Evolutionary conservation across 2,113 vertebrate genomes (phyloP).

Genomic region (Equus quagga): DNA sequence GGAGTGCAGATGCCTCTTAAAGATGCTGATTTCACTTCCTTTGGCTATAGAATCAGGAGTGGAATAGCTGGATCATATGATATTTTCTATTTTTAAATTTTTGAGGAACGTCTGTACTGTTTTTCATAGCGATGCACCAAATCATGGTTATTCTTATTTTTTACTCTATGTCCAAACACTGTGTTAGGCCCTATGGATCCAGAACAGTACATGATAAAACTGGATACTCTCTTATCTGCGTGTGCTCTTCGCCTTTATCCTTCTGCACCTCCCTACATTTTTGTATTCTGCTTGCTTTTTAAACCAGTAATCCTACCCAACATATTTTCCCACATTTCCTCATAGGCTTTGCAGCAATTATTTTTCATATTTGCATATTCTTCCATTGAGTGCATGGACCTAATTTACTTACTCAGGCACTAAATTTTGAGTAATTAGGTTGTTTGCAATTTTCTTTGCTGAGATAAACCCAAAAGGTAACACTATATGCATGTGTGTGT

Average conservation of each 20-base stretch:
- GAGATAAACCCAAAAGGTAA: conserved; percentile 59
- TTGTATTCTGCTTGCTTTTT: conserved; percentile 36
- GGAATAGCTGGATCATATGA: not conserved
- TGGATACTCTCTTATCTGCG: not conserved
- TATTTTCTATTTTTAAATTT: not conserved
- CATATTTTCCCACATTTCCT: conserved; percentile 38
- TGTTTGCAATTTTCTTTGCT: conserved; percentile 61
- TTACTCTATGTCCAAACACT: not conserved
- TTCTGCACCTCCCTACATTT: not conserved
- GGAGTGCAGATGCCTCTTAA: not conserved
- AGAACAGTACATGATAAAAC: not conserved
- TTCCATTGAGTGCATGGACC: conserved; percentile 28
- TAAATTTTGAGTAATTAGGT: conserved; percentile 68
- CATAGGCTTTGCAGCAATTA: conserved; percentile 45
- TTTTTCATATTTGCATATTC: conserved; percentile 66
- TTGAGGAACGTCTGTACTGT: not conserved
- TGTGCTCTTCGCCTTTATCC: not conserved
- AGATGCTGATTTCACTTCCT: conserved; percentile 22
- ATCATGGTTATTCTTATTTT: conserved; percentile 38
- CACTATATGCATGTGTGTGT: not conserved
- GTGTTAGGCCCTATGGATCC: not conserved
- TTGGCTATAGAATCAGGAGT: not conserved
- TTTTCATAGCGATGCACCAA: not conserved
- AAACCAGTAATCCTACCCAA: conserved; percentile 11
- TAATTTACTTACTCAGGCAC: conserved; percentile 62